Base-by-base conservation (phyloP, 2,113 vertebrate species). In the Coracopsis vasa region DNA sequence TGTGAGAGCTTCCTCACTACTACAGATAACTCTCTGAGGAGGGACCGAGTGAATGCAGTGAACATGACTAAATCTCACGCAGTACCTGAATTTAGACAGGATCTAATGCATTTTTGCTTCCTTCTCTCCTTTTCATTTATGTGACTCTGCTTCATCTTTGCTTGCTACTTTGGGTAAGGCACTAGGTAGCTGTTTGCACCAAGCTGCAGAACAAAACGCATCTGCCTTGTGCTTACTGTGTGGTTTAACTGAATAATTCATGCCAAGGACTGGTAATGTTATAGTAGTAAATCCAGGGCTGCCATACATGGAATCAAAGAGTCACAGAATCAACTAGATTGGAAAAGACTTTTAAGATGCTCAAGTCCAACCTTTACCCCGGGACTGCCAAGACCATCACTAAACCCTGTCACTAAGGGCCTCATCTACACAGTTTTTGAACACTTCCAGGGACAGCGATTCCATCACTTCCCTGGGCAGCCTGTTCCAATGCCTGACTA, bases 61-160 rank as follows among this genome's bases (percentile, higher is more conserved):
- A 44, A 70, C 5, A 69, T 28, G 31, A 13, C 29, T 54, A 60
- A 23, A 35, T 12, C 71, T 42, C 0, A 0, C 33, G n/a, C 21
- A 62, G 25, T 42, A 37, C 27, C 31, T 13, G 11, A 66, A 7
- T 88, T 84, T 17, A 73, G 28, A 60, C 9, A 61, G 61, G 29
- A 37, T 58, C 18, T 56, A 28, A 35, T 11, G 3, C 5, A 15
- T 73, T 51, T 77, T 6, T 53, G 11, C 25, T 78, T 56, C 37
- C 24, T 61, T 3, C 9, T 39, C 27, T 60, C 10, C 29, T 70
- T 73, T 62, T 62, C 17, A 31, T 91, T 81, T 27, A 7, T 13
- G 11, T 42, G 11, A 24, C 8, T 54, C 29, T 72, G 18, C 17
- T 50, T 39, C 20, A 19, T 47, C 35, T 82, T 82, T 79, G 14